phyloP scores from a whole-genome alignment of 2,113 vertebrate species.

The Balaenoptera acutorostrata region DNA sequence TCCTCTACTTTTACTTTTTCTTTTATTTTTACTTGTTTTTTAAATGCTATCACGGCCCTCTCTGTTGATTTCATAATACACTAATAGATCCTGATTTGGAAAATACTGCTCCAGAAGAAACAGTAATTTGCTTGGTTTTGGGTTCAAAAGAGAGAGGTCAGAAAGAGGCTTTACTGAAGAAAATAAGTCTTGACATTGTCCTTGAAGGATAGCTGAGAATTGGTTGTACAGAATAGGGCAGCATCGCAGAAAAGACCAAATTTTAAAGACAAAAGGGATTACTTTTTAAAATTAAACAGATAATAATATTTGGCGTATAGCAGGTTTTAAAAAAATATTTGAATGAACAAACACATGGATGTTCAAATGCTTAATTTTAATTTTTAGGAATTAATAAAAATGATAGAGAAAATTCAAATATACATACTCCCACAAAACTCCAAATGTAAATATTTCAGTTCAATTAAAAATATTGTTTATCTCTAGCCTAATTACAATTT shows the following conservation, averaged over 20 bases:
- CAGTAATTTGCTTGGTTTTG: background rate
- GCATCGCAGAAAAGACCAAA: background rate
- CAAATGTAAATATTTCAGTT: background rate
- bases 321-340: background rate
- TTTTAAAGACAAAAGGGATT: background rate
- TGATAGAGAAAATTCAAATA: background rate
- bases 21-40: background rate
- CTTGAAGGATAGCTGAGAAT: background rate
- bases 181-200: background rate
- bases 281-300: background rate
- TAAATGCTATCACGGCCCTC: background rate
- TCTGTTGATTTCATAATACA: background rate
- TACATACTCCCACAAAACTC: background rate
- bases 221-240: background rate
- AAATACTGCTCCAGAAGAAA: background rate
- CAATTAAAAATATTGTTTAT: background rate
- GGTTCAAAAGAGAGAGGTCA: background rate
- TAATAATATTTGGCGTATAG: background rate
- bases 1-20: background rate
- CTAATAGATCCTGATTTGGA: background rate
- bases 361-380: background rate
- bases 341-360: background rate
- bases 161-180: background rate
- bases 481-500: background rate
- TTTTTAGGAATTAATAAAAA: background rate